Percentiles rank a stretch among this genome's conserved stretches.
These are phyloP conservation scores for Gavialis gangeticus DNA, from an alignment of 2,113 vertebrate species.

Conservation along the genomic window DNA sequence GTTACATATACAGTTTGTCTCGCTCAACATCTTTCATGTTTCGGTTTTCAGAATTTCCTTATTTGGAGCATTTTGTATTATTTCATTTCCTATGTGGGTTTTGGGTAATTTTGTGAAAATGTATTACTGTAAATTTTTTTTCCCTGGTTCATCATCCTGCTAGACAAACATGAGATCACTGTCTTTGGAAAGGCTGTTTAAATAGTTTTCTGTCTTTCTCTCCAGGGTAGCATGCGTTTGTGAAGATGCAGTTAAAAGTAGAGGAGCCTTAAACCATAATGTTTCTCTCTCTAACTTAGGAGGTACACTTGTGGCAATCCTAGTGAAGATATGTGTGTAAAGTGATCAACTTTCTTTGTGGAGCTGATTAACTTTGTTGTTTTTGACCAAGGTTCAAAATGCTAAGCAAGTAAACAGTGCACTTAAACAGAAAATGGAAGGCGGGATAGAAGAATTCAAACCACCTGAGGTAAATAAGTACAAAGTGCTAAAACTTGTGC, in stretches of 20 bases:
- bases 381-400: constrained; percentile 93
- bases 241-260: constrained; percentile 41
- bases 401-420: constrained; percentile 99
- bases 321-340: constrained; percentile 77
- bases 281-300: constrained; percentile 72
- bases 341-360: constrained; percentile 76
- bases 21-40: background rate
- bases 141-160: constrained; percentile 4
- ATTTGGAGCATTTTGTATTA: background rate
- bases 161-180: background rate
- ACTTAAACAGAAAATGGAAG: constrained; percentile 95
- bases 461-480: constrained; percentile 90
- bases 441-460: constrained; percentile 92
- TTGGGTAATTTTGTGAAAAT: background rate
- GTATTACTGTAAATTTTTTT: background rate
- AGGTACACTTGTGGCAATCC: constrained; percentile 76
- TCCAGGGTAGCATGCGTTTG: constrained; percentile 14
- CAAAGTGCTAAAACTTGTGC: constrained; percentile 14
- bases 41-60: background rate
- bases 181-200: constrained; percentile 32
- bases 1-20: background rate
- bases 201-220: constrained; percentile 15
- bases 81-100: background rate
- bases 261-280: constrained; percentile 70
- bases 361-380: constrained; percentile 77